Evolutionary conservation across 2,888 invertebrate species (phyloP).

Genomic region (Leucoma salicis): DNA sequence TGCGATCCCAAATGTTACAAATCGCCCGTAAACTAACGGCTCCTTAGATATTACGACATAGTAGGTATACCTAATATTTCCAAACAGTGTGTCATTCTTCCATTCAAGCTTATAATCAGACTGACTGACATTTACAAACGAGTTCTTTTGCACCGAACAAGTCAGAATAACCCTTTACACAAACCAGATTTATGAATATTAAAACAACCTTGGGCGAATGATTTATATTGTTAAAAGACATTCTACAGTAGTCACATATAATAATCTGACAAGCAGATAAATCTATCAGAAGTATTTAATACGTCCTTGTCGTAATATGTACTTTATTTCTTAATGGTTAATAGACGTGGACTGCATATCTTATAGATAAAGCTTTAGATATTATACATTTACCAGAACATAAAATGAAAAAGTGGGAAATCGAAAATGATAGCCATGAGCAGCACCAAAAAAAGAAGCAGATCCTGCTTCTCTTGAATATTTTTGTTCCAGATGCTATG

Average conservation of each 20-base stretch:
- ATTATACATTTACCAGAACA: too few relatives aligned
- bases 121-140: slow-evolving; percentile 5
- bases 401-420: too few relatives aligned
- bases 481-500: too few relatives aligned
- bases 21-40: too few relatives aligned
- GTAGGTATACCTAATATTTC: too few relatives aligned
- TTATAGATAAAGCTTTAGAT: too few relatives aligned
- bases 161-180: slow-evolving; percentile 9
- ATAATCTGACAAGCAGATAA: slow-evolving; percentile 43
- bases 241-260: slow-evolving; percentile 34
- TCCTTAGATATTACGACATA: not conserved
- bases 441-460: too few relatives aligned
- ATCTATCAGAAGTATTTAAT: slow-evolving; percentile 17
- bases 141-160: slow-evolving; percentile 8
- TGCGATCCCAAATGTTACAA: too few relatives aligned
- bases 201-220: slow-evolving; percentile 39
- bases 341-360: too few relatives aligned
- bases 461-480: too few relatives aligned
- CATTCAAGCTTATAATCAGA: not conserved
- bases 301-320: not conserved
- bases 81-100: not conserved
- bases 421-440: too few relatives aligned
- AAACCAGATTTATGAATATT: slow-evolving; percentile 39
- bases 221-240: slow-evolving; percentile 42
- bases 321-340: not conserved